Conservation (phyloP, 2,113 vertebrate genomes). For the Tragelaphus imberbis region DNA sequence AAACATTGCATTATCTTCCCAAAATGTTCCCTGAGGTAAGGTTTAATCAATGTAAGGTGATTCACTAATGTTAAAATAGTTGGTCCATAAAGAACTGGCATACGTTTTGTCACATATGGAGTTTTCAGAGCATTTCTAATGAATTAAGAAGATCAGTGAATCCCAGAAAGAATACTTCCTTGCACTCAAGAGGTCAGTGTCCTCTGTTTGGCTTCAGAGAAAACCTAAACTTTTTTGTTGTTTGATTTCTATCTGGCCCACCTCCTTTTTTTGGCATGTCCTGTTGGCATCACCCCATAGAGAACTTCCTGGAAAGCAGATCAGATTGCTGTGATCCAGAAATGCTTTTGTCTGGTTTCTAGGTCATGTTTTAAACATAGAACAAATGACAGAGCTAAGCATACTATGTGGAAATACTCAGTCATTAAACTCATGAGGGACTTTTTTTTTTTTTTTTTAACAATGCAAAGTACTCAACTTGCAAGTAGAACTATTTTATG, state of each 20-base stretch:
- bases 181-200: neutral
- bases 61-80: neutral
- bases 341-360: conserved; percentile 7
- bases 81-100: neutral
- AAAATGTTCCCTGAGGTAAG: neutral
- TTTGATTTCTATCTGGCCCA: neutral
- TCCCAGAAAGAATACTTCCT: neutral
- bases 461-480: neutral
- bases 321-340: neutral
- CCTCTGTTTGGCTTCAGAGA: conserved; percentile 27
- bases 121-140: neutral
- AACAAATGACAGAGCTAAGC: conserved; percentile 7
- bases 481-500: neutral
- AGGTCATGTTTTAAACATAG: neutral
- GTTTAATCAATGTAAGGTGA: neutral
- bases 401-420: neutral
- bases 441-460: neutral
- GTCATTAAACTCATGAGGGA: neutral
- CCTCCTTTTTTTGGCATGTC: neutral
- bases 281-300: neutral
- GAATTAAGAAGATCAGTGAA: neutral
- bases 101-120: neutral
- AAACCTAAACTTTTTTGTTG: neutral
- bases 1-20: neutral
- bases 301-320: conserved; percentile 18